Evolutionary conservation across 1,140 invertebrate species (phyloP).

Genomic region (Pogonomyrmex barbatus): DNA sequence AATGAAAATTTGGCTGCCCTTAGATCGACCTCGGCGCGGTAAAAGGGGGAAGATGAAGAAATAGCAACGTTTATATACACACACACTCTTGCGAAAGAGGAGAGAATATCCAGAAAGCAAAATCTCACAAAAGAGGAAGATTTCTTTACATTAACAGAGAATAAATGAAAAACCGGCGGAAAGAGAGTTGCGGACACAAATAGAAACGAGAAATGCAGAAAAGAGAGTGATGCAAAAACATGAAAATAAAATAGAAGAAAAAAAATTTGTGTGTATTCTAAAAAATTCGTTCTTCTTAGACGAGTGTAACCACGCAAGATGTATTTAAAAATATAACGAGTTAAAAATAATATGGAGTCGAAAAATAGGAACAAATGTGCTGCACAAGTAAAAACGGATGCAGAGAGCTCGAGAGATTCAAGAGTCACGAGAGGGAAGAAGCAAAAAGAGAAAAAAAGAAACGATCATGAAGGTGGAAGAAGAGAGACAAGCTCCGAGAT

Average conservation of each 20-base stretch:
- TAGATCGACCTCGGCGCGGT: conserved; percentile 68
- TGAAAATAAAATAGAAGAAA: background rate
- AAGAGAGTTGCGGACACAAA: background rate
- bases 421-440: background rate
- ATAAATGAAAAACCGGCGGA: background rate
- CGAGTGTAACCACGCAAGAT: background rate
- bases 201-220: conserved; percentile 16
- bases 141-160: conserved; percentile 21
- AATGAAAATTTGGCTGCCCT: conserved; percentile 75
- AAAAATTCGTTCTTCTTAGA: background rate
- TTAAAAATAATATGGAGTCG: conserved; percentile 9
- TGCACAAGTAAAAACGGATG: conserved; percentile 16
- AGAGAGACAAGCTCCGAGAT: background rate
- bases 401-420: conserved; percentile 12
- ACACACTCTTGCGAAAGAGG: background rate
- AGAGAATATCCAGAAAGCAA: background rate
- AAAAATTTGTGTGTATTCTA: background rate
- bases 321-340: conserved; percentile 11
- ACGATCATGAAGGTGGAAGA: background rate
- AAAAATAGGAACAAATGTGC: conserved; percentile 13
- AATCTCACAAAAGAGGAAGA: background rate
- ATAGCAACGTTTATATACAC: conserved; percentile 12
- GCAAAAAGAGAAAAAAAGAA: conserved; percentile 23
- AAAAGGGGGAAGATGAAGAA: conserved; percentile 5
- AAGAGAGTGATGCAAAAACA: background rate